Percentiles rank a stretch among this genome's conserved stretches.
Evolutionary conservation across 2,113 vertebrate species (phyloP).

Genomic region (Emberiza fucata): DNA sequence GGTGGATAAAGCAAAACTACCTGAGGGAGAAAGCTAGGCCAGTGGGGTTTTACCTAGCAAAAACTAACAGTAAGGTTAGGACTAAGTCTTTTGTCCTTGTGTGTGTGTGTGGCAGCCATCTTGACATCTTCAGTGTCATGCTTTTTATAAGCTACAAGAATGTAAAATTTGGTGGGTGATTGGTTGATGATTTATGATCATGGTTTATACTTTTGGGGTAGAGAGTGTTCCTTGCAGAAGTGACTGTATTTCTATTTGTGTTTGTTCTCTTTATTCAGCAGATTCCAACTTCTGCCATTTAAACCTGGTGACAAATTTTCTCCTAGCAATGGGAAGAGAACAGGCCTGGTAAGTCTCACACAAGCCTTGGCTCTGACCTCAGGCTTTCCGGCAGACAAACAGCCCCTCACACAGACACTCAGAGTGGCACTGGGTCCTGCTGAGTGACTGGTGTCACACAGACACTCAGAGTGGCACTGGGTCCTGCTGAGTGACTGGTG

Average conservation of each 20-base stretch:
- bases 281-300: neutral
- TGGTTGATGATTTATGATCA: no score
- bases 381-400: neutral
- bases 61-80: no score
- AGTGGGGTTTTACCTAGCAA: no score
- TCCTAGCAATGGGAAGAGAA: neutral
- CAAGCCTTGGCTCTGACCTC: neutral
- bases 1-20: neutral
- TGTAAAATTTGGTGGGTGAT: no score
- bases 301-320: neutral
- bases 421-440: neutral
- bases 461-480: no score
- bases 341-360: neutral
- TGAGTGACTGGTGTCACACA: no score
- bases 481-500: no score
- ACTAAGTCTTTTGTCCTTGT: no score
- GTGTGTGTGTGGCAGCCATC: no score
- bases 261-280: neutral
- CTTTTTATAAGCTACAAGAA: no score
- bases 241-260: neutral
- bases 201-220: neutral
- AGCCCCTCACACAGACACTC: neutral
- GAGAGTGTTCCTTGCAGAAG: neutral
- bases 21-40: neutral
- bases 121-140: no score